A percentile compares a stretch with the other conserved stretches of the same genome.
phyloP scores from a whole-genome alignment of 2,888 invertebrate species.

The Synanthedon vespiformis region DNA sequence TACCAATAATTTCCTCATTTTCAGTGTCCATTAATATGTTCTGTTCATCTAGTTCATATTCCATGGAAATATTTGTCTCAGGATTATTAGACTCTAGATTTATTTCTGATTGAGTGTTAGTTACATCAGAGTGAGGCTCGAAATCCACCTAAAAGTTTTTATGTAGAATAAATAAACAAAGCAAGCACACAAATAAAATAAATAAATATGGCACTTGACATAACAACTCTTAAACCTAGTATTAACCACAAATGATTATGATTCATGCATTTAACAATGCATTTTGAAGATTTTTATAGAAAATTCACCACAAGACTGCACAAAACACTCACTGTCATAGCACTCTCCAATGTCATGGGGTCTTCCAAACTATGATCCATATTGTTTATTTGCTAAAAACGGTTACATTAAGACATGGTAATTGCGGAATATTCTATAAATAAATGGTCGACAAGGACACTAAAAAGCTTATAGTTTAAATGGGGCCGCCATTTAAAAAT shows the following conservation, averaged over 20 bases:
- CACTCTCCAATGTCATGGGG: conserved; percentile 46
- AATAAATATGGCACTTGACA: not conserved
- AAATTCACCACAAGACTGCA: conserved; percentile 6
- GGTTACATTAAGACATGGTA: not conserved
- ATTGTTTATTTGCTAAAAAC: not conserved
- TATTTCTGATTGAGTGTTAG: conserved; percentile 42
- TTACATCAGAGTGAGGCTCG: conserved; percentile 37
- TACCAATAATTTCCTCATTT: conserved; percentile 59
- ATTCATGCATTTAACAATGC: not conserved
- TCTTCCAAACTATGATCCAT: conserved; percentile 63
- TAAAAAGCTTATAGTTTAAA: conserved; percentile 51
- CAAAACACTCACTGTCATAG: conserved; percentile 45
- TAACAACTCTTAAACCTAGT: no score
- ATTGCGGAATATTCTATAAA: not conserved
- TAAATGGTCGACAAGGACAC: conserved; percentile 11
- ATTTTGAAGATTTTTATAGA: not conserved
- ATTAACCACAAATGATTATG: not conserved
- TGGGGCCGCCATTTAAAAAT: conserved; percentile 68
- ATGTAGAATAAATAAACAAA: not conserved
- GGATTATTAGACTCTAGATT: conserved; percentile 28
- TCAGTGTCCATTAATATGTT: conserved; percentile 51
- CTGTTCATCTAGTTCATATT: conserved; percentile 50
- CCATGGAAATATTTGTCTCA: conserved; percentile 44
- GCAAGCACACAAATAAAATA: not conserved
- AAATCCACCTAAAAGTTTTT: conserved; percentile 45